Evolutionary conservation across 2,113 vertebrate genomes (phyloP).

Genomic region (Oncorhynchus clarkii): DNA sequence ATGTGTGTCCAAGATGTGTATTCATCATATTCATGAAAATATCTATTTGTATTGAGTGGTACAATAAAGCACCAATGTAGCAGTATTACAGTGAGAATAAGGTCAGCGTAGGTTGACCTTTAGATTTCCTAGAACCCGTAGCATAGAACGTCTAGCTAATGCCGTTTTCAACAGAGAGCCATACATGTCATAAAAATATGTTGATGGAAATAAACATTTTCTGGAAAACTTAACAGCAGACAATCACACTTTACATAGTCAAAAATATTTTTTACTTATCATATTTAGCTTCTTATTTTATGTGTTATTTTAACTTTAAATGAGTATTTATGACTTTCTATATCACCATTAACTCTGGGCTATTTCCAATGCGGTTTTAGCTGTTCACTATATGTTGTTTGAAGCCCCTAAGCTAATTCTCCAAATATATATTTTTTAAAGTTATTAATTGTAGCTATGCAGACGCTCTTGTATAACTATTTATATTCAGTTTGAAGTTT

Average conservation of each 20-base stretch:
- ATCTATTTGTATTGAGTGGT: not conserved
- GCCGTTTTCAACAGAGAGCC: not conserved
- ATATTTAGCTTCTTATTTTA: not conserved
- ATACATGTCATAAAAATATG: not conserved
- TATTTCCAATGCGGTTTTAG: conserved; percentile 42
- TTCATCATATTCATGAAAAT: no score
- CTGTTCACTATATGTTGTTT: conserved; percentile 58
- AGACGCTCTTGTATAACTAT: conserved; percentile 63
- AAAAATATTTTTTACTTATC: not conserved
- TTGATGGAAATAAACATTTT: not conserved
- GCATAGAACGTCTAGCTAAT: not conserved
- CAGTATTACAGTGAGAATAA: not conserved
- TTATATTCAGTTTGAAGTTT: conserved; percentile 57
- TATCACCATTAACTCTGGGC: conserved; percentile 9
- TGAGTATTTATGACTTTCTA: not conserved
- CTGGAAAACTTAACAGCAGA: not conserved
- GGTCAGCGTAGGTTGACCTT: not conserved
- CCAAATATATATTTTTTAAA: conserved; percentile 28
- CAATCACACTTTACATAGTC: not conserved
- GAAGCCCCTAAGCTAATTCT: conserved; percentile 26
- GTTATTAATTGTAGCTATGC: conserved; percentile 44
- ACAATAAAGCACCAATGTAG: not conserved
- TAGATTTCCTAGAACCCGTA: not conserved
- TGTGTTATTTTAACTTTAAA: not conserved
- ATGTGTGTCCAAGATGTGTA: no score